Evolutionary conservation across 2,113 vertebrate genomes (phyloP).

Genomic region (Elephantulus edwardii): DNA sequence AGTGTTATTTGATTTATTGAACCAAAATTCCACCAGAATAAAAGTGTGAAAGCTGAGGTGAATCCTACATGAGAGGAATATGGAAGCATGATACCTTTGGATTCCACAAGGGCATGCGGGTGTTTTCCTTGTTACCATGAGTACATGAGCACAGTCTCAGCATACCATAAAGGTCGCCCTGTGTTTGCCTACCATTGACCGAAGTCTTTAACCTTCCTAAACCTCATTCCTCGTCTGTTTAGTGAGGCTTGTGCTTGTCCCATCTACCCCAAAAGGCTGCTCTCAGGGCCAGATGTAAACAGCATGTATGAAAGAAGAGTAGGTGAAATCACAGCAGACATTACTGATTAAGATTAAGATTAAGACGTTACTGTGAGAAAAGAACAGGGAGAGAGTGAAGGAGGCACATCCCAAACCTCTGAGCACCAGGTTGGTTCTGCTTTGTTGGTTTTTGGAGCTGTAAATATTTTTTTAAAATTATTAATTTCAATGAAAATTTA

Average conservation of each 20-base stretch:
- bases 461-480: too few species aligned
- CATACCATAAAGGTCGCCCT: background rate
- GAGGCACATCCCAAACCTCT: too few species aligned
- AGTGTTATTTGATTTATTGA: background rate
- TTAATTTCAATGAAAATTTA: too few species aligned
- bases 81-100: background rate
- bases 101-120: too few species aligned
- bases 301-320: background rate
- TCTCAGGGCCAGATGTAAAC: constrained; percentile 12
- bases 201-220: constrained; percentile 14
- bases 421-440: too few species aligned
- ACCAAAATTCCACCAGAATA: too few species aligned
- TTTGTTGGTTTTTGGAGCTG: too few species aligned
- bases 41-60: background rate
- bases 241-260: background rate
- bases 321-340: background rate
- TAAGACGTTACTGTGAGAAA: too few species aligned
- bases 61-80: background rate
- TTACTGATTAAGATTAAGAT: background rate
- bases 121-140: too few species aligned
- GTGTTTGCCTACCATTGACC: constrained; percentile 12
- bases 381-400: background rate
- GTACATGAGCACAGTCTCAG: background rate
- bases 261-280: background rate
- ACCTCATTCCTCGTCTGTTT: constrained; percentile 18